phyloP scores from a whole-genome alignment of 1,140 invertebrate genomes.

The Drosophila grimshawi region DNA sequence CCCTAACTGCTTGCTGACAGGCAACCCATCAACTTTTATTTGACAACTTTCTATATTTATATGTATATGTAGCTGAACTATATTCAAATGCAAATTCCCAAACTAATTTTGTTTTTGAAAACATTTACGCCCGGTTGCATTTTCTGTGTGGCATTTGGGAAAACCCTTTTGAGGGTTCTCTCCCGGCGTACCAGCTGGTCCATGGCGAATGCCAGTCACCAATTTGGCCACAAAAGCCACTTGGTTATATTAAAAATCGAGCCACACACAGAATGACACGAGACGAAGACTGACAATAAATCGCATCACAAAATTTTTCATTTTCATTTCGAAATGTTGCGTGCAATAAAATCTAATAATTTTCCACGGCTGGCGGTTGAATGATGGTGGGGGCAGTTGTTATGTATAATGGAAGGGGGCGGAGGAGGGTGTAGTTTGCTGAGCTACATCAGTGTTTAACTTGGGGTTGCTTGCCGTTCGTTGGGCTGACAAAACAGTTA shows the following conservation, averaged over 20 bases:
- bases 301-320: constrained; percentile 66
- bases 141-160: constrained; percentile 17
- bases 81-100: constrained; percentile 80
- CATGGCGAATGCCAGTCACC: constrained; percentile 52
- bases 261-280: constrained; percentile 44
- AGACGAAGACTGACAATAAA: constrained; percentile 56
- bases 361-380: constrained; percentile 44
- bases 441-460: constrained; percentile 24
- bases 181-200: constrained; percentile 42
- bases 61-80: constrained; percentile 18
- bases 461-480: constrained; percentile 51
- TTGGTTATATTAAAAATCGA: constrained; percentile 77
- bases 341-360: constrained; percentile 80
- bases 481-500: constrained; percentile 60
- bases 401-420: no score
- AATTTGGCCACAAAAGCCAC: constrained; percentile 69
- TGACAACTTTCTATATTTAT: constrained; percentile 48
- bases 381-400: background rate
- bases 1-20: constrained; percentile 36
- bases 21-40: constrained; percentile 58
- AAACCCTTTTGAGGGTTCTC: constrained; percentile 49
- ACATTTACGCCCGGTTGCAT: constrained; percentile 73
- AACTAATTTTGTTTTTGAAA: constrained; percentile 77
- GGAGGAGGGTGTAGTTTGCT: constrained; percentile 30
- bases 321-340: constrained; percentile 60